Evolutionary conservation across 2,113 vertebrate genomes (phyloP), one percentile per base, ranked within the genome.

Genomic region (Nothoprocta pentlandii): DNA sequence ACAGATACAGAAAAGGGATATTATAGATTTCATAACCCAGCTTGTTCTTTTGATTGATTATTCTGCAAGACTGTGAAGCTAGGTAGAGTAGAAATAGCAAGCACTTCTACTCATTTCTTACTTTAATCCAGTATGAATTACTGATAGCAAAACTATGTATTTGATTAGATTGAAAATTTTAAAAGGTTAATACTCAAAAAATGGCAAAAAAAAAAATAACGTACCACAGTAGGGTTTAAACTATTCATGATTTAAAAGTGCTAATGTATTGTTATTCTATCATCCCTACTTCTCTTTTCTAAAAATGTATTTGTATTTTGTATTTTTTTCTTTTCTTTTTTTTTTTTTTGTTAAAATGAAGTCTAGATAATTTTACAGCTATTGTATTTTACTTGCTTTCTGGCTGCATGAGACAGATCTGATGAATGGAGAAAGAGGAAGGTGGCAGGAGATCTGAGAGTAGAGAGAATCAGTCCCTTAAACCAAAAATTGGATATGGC

Each of bases 201-300:
- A 73, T 47, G 79, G 73, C 22, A 62, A 85, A 49, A 89, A 87
- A 85, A 59, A 8, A 17, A 53, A 58, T 87, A 73, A 58, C 66
- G 46, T 3, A 69, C 1, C 5, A 76, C 16, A 5, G 69, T 25
- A 63, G 34, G 20, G 8, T 81, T 84, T 20, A 61, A 66, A 66
- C 8, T 34, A 8, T 3, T n/a, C 2, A 36, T n/a, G 7, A 91
- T 49, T 62, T 82, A 44, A 79, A 85, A 74, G 62, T 66, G 69
- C 12, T 5, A 62, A 36, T 36, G 56, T 0, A 28, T 85, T 74
- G 87, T 17, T 62, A 77, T 70, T 86, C 41, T 58, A 75, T n/a
- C 7, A 70, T 41, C 16, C 6, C 3, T 10, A 69, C 16, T 1
- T 71, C 7, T 41, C 21, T 5, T 4, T 4, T 11, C 36, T 80